phyloP scores from a whole-genome alignment of 2,888 invertebrate species.

The Hyposoter dolosus region DNA sequence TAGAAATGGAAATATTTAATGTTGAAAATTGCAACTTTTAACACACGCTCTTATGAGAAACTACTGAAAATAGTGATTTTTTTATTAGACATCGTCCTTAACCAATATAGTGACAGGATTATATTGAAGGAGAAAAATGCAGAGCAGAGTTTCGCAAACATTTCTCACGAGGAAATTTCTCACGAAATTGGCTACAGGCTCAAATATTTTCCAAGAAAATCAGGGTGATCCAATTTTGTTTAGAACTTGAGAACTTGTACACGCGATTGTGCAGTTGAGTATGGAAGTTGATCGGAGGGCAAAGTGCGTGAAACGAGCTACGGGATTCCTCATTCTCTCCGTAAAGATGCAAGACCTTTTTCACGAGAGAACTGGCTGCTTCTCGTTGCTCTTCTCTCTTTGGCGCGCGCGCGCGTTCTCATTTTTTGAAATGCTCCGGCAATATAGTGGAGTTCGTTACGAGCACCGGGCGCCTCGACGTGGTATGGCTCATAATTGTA shows the following conservation, averaged over 20 bases:
- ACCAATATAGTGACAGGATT: too few relatives aligned
- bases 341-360: conserved; percentile 23
- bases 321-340: conserved; percentile 39
- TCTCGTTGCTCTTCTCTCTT: conserved; percentile 45
- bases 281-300: conserved; percentile 49
- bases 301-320: conserved; percentile 68
- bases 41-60: too few relatives aligned
- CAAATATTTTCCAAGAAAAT: background rate
- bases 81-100: too few relatives aligned
- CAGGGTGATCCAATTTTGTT: background rate
- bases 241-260: background rate
- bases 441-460: conserved; percentile 83
- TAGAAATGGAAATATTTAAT: too few relatives aligned
- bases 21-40: too few relatives aligned
- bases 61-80: too few relatives aligned
- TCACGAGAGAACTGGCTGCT: conserved; percentile 16
- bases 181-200: background rate
- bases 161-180: background rate
- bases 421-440: conserved; percentile 72
- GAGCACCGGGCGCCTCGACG: conserved; percentile 80
- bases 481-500: conserved; percentile 84
- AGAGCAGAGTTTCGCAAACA: background rate
- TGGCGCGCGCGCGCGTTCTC: conserved; percentile 59
- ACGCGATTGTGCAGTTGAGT: background rate
- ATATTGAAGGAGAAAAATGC: too few relatives aligned